Evolutionary conservation across 1,140 invertebrate species (phyloP), one percentile per base, ranked within the genome.

Genomic region (Odontomachus brunneus): DNA sequence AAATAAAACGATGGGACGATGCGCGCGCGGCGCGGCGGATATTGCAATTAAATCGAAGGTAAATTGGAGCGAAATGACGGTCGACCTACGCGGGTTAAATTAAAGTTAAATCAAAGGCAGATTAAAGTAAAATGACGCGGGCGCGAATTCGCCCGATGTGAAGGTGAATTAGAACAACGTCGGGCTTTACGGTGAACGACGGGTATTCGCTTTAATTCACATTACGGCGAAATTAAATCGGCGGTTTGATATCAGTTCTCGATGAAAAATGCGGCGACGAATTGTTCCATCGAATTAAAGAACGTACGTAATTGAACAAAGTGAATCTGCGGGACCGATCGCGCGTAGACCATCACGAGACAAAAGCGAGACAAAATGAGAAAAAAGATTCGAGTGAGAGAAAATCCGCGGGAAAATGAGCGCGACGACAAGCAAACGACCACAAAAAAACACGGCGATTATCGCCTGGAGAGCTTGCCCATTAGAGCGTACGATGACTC

Each of bases 41-140:
- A 80, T 80, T 80, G 75, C 75, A 71, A 80, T 80, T 80, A 80
- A 80, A 80, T 80, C 75, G 71, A 80, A 80, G 75, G 33, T 80
- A 71, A 80, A 80, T 80, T 80, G 65, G 65, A 80, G 65, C 75
- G 65, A 80, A 80, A 80, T 80, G 75, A 80, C 26, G 65, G 75
- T 29, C 75, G 75, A 80, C 22, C 75, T 69, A 49, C 48, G 65
- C 51, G 33, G 38, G 63, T 51, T 80, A 51, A 85, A 85, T 59
- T 83, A 83, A 83, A 83, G 73, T 76, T 82, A 81, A 69, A 81
- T 84, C 66, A 84, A 81, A 84, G 29, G 51, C 55, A 75, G 51
- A 76, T 75, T 85, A 75, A 76, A 69, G 24, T 12, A 80, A 80
- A 80, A 80, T 80, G 65, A 80, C 51, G 38, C 75, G 22, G 33